phyloP scores from a whole-genome alignment of 2,797 vertebrate species.

The Anniella stebbinsi region DNA sequence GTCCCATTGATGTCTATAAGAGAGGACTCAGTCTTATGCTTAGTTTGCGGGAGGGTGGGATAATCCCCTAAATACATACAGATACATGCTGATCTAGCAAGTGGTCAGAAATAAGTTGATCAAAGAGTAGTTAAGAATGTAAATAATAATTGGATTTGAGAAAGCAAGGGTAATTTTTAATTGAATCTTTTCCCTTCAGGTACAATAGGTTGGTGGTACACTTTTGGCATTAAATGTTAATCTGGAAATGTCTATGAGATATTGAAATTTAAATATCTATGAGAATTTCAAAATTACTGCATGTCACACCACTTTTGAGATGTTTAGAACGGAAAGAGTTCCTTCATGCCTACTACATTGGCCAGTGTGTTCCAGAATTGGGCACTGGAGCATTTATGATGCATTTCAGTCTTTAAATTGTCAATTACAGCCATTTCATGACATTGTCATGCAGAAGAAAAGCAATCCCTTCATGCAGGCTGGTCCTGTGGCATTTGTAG shows the following conservation, averaged over 20 bases:
- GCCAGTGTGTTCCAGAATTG: not conserved
- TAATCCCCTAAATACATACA: not conserved
- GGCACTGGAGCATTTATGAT: not conserved
- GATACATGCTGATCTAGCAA: not conserved
- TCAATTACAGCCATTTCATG: not conserved
- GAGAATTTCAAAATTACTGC: not conserved
- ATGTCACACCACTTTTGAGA: not conserved
- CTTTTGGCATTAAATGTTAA: not conserved
- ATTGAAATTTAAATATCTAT: not conserved
- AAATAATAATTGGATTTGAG: not conserved
- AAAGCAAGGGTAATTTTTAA: not conserved
- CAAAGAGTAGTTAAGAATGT: not conserved
- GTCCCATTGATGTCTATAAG: not conserved
- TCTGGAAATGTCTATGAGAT: not conserved
- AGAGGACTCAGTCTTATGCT: not conserved
- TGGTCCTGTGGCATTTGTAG: not conserved
- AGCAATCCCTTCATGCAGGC: not conserved
- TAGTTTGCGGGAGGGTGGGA: not conserved
- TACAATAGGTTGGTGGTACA: not conserved
- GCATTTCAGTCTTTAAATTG: not conserved
- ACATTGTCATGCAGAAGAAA: not conserved
- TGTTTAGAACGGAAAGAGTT: not conserved
- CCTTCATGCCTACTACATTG: not conserved
- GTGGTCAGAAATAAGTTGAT: not conserved
- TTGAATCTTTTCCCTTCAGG: not conserved